Evolutionary conservation across 1,140 invertebrate species (phyloP), one percentile per base, ranked within the genome.

Genomic region (Dendrolimus punctatus): DNA sequence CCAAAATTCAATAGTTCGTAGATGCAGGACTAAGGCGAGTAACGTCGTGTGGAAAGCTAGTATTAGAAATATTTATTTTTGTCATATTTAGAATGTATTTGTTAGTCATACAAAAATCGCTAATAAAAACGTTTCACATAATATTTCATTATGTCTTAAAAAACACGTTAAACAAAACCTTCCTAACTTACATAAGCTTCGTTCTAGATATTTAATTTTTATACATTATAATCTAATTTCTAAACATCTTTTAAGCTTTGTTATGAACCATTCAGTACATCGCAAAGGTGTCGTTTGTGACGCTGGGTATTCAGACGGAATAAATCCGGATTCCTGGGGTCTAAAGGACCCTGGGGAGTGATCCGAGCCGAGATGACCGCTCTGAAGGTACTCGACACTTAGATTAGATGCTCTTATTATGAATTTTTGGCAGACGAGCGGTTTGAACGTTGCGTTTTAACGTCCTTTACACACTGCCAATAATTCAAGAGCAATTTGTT

Each of bases 281-380:
- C 69, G 60, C 75, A 75, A 62, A 71, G 76, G 73, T 80, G 72
- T 72, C 71, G 61, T 84, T 75, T 69, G 57, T 42, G 55, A 54
- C 66, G 55, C 57, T 70, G 67, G 50, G 68, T 69, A 76, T 78
- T 80, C 76, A 75, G 75, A 73, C 71, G 75, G 74, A 77, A 83
- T 83, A 82, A 83, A 83, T 83, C 80, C 74, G 69, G 73, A 72
- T 71, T 73, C 63, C 69, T 64, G 64, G 73, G 68, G 71, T 79
- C 68, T 77, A 80, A 66, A 57, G 71, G 66, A 58, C 82, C 74
- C 79, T 51, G 38, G 82, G 77, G 82, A 77, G 69, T 73, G 57
- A 80, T 82, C 64, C 65, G 60, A 52, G 60, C 66, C 57, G 75
- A 79, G 80, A 80, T 83, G 82, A 83, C 82, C 81, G 74, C 71